phyloP scores from a whole-genome alignment of 2,797 vertebrate genomes.

The Danio kyathit region DNA sequence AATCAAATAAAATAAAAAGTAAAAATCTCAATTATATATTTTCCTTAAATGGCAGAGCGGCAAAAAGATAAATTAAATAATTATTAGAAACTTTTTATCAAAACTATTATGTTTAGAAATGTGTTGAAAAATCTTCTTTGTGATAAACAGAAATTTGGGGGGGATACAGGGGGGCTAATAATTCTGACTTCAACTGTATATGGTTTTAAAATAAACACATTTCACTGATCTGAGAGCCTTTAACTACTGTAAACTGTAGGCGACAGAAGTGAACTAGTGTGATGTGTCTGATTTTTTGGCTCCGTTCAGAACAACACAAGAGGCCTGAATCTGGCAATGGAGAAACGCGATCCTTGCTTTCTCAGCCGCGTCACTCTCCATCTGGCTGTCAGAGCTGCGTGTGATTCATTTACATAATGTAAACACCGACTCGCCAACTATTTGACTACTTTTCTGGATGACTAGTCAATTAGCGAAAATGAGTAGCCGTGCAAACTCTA shows the following conservation, averaged over 20 bases:
- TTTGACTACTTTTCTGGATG: constrained; percentile 27
- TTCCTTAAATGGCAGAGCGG: too few species aligned
- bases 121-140: too few species aligned
- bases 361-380: constrained; percentile 9
- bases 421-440: constrained; percentile 12
- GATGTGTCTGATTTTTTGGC: not conserved
- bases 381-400: constrained; percentile 14
- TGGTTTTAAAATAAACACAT: too few species aligned
- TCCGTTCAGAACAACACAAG: not conserved
- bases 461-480: constrained; percentile 9
- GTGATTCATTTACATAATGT: constrained; percentile 14
- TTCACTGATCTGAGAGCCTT: not conserved
- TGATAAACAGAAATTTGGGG: too few species aligned
- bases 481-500: not conserved
- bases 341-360: not conserved
- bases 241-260: too few species aligned
- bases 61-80: too few species aligned
- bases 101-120: too few species aligned
- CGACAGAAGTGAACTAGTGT: constrained; percentile 5
- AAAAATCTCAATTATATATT: too few species aligned
- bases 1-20: too few species aligned
- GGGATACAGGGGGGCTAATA: too few species aligned
- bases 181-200: too few species aligned
- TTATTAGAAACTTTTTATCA: too few species aligned
- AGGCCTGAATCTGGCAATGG: not conserved